A percentile compares a stretch with the other conserved stretches of the same genome.
phyloP scores from a whole-genome alignment of 2,113 vertebrate species.

The Vombatus ursinus region DNA sequence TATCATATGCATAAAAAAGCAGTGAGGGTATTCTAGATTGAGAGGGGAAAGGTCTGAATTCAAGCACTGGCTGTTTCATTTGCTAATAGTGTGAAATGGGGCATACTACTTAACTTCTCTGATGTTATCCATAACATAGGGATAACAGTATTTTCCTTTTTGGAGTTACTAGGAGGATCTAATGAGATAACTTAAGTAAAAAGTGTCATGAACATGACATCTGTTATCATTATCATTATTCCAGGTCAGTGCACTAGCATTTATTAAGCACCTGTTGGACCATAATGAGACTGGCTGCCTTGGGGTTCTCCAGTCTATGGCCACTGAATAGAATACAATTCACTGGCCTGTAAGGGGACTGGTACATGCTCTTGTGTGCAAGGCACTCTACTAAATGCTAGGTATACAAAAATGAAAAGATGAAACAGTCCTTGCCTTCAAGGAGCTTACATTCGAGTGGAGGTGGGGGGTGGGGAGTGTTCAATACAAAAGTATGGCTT shows the following conservation, averaged over 20 bases:
- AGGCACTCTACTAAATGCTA: no score
- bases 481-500: background rate
- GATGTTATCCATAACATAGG: background rate
- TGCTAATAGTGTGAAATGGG: background rate
- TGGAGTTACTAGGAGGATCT: background rate
- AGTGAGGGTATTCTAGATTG: background rate
- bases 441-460: background rate
- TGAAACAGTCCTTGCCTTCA: background rate
- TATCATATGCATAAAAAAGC: background rate
- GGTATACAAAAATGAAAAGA: background rate
- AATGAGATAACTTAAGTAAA: background rate
- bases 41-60: no score
- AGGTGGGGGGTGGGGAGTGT: background rate
- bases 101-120: background rate
- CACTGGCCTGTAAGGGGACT: background rate
- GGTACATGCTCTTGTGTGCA: background rate
- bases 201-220: background rate
- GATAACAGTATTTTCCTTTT: background rate
- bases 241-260: background rate
- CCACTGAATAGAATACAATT: background rate
- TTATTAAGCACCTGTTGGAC: background rate
- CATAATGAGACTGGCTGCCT: background rate
- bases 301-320: background rate
- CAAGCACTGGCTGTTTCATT: background rate
- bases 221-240: background rate